Evolutionary conservation across 2,888 invertebrate genomes (phyloP).

Genomic region (Leptinotarsa tumamoca): DNA sequence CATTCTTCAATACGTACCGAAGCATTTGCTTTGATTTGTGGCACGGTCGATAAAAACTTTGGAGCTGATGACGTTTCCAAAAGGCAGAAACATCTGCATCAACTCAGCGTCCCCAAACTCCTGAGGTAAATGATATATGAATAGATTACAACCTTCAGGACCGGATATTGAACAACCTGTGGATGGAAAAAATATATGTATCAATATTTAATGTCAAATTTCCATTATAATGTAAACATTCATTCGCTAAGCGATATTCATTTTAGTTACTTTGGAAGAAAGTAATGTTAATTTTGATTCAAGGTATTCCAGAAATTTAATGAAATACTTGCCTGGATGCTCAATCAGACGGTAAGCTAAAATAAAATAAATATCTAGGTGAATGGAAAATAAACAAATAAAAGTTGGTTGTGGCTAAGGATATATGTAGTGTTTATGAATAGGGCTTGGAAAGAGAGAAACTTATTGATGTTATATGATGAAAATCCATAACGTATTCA

Average conservation of each 20-base stretch:
- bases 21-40: constrained; percentile 99
- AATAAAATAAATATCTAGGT: constrained; percentile 34
- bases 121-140: constrained; percentile 99
- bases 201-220: not conserved
- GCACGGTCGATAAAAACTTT: constrained; percentile 99
- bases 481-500: too few species aligned
- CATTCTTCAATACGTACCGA: constrained; percentile 78
- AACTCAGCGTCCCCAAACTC: constrained; percentile 99
- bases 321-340: constrained; percentile 50
- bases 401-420: not conserved
- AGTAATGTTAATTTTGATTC: constrained; percentile 44
- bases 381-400: constrained; percentile 31
- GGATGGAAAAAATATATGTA: not conserved
- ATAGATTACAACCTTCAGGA: constrained; percentile 99
- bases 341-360: constrained; percentile 51
- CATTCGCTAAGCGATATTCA: constrained; percentile 2
- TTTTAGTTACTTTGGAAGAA: constrained; percentile 44
- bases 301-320: constrained; percentile 4
- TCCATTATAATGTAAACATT: not conserved
- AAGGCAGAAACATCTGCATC: constrained; percentile 99
- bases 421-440: constrained; percentile 1
- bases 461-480: not conserved
- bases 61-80: constrained; percentile 99
- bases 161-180: constrained; percentile 95
- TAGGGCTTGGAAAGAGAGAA: not conserved